Conservation (phyloP, 2,113 vertebrate species). For the Gymnobelideus leadbeateri region DNA sequence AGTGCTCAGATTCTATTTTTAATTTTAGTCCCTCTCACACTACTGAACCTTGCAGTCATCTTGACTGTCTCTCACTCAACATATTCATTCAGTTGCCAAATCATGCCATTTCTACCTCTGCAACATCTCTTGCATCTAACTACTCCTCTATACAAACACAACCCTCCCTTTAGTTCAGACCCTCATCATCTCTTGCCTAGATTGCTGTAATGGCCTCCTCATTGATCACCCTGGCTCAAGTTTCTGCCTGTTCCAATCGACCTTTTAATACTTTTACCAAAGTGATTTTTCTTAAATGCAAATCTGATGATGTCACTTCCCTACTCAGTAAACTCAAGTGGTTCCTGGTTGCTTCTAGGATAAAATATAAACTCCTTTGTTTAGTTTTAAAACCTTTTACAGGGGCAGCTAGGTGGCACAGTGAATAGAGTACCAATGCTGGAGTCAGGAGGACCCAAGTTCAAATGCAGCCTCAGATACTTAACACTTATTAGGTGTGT, state of each 20-base stretch:
- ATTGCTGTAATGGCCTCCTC: neutral
- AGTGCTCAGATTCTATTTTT: neutral
- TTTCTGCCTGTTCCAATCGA: neutral
- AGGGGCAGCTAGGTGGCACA: no score
- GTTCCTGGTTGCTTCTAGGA: neutral
- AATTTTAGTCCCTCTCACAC: neutral
- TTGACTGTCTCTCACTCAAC: neutral
- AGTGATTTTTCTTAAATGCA: neutral
- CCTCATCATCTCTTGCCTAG: neutral
- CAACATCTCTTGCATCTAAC: neutral
- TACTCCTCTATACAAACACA: neutral
- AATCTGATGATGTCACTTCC: neutral
- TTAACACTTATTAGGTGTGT: no score
- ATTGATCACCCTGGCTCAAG: neutral
- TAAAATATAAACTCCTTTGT: neutral
- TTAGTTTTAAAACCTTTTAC: no score
- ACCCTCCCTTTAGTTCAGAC: neutral
- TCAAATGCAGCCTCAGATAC: no score
- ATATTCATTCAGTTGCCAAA: neutral
- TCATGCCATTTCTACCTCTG: neutral
- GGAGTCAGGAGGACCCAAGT: no score
- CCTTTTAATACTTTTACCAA: neutral
- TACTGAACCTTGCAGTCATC: neutral
- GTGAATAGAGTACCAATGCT: no score
- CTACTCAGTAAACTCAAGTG: neutral